Conservation (phyloP, 2,888 invertebrate species). For the Schrankia costaestrigalis region DNA sequence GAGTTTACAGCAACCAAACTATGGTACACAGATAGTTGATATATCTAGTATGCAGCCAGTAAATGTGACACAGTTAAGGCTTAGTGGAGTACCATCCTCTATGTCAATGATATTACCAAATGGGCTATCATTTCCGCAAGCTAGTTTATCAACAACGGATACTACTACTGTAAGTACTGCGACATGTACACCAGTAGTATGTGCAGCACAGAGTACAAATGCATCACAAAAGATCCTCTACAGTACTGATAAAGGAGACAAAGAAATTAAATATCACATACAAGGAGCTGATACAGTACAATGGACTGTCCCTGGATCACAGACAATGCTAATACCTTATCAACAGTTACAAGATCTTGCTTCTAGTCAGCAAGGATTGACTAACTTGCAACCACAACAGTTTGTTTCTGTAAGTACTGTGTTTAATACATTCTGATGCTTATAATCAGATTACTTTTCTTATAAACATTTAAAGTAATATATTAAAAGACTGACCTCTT, state of each 20-base stretch:
- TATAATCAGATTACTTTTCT: background rate
- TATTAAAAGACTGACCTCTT: too few species aligned
- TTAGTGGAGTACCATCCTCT: conserved; percentile 70
- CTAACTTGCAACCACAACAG: conserved; percentile 67
- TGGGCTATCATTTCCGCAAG: conserved; percentile 65
- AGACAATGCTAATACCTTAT: conserved; percentile 74
- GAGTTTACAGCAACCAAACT: conserved; percentile 65
- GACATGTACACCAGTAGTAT: conserved; percentile 67
- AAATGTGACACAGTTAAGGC: conserved; percentile 66
- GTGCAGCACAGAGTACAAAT: conserved; percentile 69
- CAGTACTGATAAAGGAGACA: conserved; percentile 71
- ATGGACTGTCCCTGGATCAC: conserved; percentile 71
- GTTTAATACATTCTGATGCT: conserved; percentile 2
- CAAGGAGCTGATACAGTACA: conserved; percentile 70
- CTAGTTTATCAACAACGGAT: conserved; percentile 59
- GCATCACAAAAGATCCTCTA: conserved; percentile 70
- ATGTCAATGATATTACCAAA: conserved; percentile 76
- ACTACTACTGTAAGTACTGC: conserved; percentile 72
- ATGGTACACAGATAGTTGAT: conserved; percentile 70
- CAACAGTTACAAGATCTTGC: conserved; percentile 70
- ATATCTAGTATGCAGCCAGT: conserved; percentile 72
- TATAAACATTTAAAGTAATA: conserved; percentile 1
- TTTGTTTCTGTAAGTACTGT: conserved; percentile 69
- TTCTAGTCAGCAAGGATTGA: conserved; percentile 55
- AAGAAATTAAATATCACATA: conserved; percentile 71